These are phyloP conservation scores for Syndactyla subalaris DNA, from an alignment of 2,797 vertebrate species.

Conservation along the genomic window DNA sequence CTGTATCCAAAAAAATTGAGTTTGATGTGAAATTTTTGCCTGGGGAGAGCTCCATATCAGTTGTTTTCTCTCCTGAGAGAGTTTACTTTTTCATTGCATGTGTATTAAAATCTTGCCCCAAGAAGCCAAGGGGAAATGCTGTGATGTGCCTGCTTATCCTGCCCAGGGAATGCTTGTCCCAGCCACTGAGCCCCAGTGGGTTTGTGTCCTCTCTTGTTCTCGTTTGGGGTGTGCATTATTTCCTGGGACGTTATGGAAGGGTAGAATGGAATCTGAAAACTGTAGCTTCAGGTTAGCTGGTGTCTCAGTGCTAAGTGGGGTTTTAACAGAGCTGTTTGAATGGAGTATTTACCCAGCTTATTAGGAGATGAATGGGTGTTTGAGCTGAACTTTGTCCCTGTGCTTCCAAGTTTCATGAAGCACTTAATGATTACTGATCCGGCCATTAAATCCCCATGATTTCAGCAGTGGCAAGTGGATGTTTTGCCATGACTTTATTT, in stretches of 20 bases:
- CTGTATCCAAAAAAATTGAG: neutral
- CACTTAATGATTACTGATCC: neutral
- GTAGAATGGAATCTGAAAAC: rapidly evolving
- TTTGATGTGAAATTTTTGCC: neutral
- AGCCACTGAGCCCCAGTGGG: rapidly evolving
- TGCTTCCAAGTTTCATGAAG: neutral
- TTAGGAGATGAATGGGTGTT: neutral
- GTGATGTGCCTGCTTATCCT: rapidly evolving
- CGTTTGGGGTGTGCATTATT: neutral
- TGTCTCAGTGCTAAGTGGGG: neutral
- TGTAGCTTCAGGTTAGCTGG: neutral
- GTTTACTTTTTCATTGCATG: neutral
- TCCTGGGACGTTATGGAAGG: rapidly evolving
- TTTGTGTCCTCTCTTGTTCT: neutral
- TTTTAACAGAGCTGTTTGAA: neutral
- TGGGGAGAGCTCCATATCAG: neutral
- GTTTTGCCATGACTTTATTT: neutral
- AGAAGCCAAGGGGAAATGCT: rapidly evolving
- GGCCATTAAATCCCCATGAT: neutral
- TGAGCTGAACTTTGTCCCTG: neutral
- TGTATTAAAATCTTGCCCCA: rapidly evolving
- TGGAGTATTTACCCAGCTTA: neutral
- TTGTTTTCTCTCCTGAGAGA: neutral
- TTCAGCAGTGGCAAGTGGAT: neutral
- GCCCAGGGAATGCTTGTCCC: neutral